phyloP scores from a whole-genome alignment of 2,797 vertebrate species.

The Buphagus erythrorhynchus region DNA sequence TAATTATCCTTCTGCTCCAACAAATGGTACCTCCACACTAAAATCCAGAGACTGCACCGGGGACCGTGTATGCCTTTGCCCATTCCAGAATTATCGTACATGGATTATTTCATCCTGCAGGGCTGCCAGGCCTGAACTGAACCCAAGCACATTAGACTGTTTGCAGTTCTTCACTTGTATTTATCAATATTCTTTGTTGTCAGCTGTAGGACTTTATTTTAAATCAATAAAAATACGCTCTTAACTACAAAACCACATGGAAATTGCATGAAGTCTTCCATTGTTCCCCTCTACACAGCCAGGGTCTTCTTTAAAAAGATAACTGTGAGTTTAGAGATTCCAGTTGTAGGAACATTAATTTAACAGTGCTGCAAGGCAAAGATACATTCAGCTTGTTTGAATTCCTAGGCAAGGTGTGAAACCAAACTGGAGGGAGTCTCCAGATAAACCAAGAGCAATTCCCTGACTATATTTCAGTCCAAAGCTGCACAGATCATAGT shows the following conservation, averaged over 20 bases:
- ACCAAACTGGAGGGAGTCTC: background rate
- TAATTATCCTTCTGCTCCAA: background rate
- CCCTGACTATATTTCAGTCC: background rate
- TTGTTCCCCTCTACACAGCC: background rate
- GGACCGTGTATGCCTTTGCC: fast-evolving
- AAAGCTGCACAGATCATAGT: background rate
- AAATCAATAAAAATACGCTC: background rate
- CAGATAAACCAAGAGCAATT: background rate
- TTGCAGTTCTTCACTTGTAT: background rate
- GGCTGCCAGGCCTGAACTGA: background rate
- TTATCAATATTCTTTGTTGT: background rate
- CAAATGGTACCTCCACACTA: background rate
- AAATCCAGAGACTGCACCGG: background rate
- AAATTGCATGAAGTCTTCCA: background rate
- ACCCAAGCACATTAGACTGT: background rate
- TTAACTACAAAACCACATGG: background rate
- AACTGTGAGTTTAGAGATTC: background rate
- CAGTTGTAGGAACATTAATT: background rate
- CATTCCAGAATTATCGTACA: background rate
- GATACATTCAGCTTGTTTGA: background rate
- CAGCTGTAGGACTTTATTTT: background rate
- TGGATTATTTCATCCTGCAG: background rate
- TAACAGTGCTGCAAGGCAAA: background rate
- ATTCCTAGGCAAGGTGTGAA: constrained; percentile 24
- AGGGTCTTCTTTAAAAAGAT: constrained; percentile 5